These are phyloP conservation scores for Mimas tiliae DNA, from an alignment of 2,888 invertebrate species.

Conservation along the genomic window DNA sequence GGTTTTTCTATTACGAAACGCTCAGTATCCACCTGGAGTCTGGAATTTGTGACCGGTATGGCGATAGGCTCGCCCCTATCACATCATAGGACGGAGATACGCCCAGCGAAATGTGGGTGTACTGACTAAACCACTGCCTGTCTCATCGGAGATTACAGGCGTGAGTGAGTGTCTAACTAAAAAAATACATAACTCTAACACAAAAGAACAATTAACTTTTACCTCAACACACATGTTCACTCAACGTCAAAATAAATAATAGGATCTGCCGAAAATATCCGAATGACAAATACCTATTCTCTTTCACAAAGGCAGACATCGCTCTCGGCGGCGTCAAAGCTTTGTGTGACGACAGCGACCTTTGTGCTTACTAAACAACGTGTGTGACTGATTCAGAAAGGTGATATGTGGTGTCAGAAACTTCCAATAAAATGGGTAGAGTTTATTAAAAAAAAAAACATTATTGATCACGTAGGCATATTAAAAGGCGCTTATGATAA, in stretches of 20 bases:
- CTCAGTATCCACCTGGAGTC: too few relatives aligned
- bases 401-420: neutral
- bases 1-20: too few relatives aligned
- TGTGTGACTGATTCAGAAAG: neutral
- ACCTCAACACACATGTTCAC: neutral
- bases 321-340: neutral
- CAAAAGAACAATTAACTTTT: slow-evolving; percentile 5
- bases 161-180: too few relatives aligned
- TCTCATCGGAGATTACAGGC: too few relatives aligned
- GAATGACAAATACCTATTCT: neutral
- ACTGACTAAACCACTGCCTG: too few relatives aligned
- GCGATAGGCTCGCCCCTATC: too few relatives aligned
- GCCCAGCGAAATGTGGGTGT: too few relatives aligned
- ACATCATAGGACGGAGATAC: too few relatives aligned
- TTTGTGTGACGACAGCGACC: slow-evolving; percentile 3
- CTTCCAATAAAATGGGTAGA: neutral
- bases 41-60: too few relatives aligned
- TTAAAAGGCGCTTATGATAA: too few relatives aligned
- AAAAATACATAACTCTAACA: neutral
- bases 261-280: slow-evolving; percentile 17
- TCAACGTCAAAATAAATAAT: slow-evolving; percentile 20
- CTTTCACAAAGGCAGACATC: slow-evolving; percentile 10
- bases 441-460: too few relatives aligned
- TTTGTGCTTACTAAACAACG: neutral
- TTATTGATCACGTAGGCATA: too few relatives aligned